phyloP scores from a whole-genome alignment of 2,797 vertebrate species.

The Anguilla marmorata region DNA sequence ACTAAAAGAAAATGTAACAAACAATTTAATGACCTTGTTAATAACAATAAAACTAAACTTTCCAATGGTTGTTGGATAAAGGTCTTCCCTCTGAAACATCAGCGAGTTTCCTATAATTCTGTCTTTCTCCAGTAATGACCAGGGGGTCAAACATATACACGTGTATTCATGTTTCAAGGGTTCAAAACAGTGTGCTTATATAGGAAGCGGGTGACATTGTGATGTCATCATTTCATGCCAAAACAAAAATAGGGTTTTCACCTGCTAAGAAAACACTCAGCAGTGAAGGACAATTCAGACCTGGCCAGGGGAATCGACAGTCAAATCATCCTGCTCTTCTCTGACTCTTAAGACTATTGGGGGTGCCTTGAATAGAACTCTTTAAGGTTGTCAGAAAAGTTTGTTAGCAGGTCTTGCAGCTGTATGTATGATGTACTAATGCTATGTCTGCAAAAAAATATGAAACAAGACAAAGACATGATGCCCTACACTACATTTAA shows the following conservation, averaged over 20 bases:
- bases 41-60: not conserved
- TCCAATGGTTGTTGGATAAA: not conserved
- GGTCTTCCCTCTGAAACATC: not conserved
- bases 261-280: not conserved
- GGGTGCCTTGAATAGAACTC: not conserved
- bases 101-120: not conserved
- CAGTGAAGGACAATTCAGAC: not conserved
- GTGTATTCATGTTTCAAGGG: not conserved
- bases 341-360: not conserved
- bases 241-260: constrained; percentile 3
- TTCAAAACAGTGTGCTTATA: constrained; percentile 19
- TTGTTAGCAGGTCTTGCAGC: not conserved
- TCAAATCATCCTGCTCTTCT: not conserved
- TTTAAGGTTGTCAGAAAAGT: not conserved
- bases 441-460: not conserved
- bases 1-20: constrained; percentile 8
- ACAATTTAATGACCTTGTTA: not conserved
- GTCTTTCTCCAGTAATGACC: not conserved
- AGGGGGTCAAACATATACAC: not conserved
- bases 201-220: not conserved
- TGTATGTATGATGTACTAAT: not conserved
- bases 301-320: not conserved
- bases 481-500: constrained; percentile 21
- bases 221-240: not conserved
- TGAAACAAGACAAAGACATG: constrained; percentile 8